phyloP scores from a whole-genome alignment of 2,113 vertebrate genomes.

The Petrocephalus zakoni region DNA sequence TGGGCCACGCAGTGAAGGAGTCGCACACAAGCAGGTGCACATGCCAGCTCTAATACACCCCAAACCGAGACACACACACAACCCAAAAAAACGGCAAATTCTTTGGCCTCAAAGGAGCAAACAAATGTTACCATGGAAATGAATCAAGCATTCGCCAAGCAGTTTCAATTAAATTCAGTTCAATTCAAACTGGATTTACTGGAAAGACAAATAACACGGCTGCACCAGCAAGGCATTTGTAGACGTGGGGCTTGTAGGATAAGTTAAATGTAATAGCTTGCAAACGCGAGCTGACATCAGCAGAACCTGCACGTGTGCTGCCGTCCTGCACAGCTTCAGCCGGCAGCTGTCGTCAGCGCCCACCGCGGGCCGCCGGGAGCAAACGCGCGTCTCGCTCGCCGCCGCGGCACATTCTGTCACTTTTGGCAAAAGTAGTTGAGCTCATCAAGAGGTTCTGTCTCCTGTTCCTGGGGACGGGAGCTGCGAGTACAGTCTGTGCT shows the following conservation, averaged over 20 bases:
- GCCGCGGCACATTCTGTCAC: neutral
- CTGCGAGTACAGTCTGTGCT: neutral
- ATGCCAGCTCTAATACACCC: neutral
- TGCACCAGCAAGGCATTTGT: slow-evolving; percentile 7
- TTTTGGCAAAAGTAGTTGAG: neutral
- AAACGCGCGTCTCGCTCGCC: too few relatives aligned
- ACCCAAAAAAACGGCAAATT: slow-evolving; percentile 9
- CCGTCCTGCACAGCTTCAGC: neutral
- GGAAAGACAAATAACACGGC: slow-evolving; percentile 15
- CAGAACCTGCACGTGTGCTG: neutral
- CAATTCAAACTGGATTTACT: slow-evolving; percentile 42
- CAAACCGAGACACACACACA: neutral
- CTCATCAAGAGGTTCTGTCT: neutral
- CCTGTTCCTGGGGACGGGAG: neutral
- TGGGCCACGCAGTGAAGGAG: neutral
- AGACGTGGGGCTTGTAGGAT: slow-evolving; percentile 33
- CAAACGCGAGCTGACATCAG: neutral
- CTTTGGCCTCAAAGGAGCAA: slow-evolving; percentile 17
- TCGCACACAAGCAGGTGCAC: neutral
- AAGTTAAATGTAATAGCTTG: neutral
- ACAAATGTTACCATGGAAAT: slow-evolving; percentile 62
- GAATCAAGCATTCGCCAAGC: slow-evolving; percentile 54
- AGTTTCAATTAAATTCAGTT: slow-evolving; percentile 44
- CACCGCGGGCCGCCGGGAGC: neutral
- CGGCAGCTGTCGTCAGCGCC: neutral